Conservation (phyloP, 2,113 vertebrate genomes). For the Neoarius graeffei region DNA sequence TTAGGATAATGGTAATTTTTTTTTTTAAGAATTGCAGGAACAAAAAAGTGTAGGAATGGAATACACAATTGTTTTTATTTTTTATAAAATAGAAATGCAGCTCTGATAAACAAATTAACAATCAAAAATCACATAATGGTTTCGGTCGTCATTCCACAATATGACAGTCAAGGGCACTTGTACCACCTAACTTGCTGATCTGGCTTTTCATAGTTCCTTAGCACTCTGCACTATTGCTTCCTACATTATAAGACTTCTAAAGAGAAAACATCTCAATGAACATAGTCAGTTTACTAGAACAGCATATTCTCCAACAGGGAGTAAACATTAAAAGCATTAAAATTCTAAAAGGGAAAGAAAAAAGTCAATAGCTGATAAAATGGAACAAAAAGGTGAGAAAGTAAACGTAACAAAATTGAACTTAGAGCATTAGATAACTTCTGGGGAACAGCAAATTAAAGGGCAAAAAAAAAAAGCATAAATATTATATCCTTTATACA, state of each 20-base stretch:
- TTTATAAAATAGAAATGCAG: slow-evolving; percentile 45
- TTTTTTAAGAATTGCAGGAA: not conserved
- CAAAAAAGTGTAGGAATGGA: slow-evolving; percentile 14
- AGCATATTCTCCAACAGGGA: slow-evolving; percentile 11
- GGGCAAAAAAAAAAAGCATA: not conserved
- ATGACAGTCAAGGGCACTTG: slow-evolving; percentile 54
- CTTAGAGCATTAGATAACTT: not conserved
- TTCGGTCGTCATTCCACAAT: slow-evolving; percentile 42
- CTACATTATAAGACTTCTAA: slow-evolving; percentile 40
- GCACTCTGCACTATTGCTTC: slow-evolving; percentile 53
- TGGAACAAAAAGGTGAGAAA: not conserved
- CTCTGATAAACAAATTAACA: slow-evolving; percentile 38
- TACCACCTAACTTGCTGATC: slow-evolving; percentile 18
- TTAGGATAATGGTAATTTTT: not conserved
- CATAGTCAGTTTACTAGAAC: slow-evolving; percentile 12
- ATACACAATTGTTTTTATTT: slow-evolving; percentile 37
- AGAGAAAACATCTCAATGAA: slow-evolving; percentile 1
- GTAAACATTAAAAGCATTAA: not conserved
- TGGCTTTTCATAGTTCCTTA: slow-evolving; percentile 37
- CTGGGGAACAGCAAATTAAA: not conserved
- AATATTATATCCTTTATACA: slow-evolving; percentile 14
- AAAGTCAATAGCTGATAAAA: not conserved
- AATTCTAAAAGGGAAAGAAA: not conserved
- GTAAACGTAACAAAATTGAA: not conserved
- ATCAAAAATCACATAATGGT: slow-evolving; percentile 46